These are phyloP conservation scores for Andrena minutula DNA, from an alignment of 2,888 invertebrate genomes.

Conservation along the genomic window DNA sequence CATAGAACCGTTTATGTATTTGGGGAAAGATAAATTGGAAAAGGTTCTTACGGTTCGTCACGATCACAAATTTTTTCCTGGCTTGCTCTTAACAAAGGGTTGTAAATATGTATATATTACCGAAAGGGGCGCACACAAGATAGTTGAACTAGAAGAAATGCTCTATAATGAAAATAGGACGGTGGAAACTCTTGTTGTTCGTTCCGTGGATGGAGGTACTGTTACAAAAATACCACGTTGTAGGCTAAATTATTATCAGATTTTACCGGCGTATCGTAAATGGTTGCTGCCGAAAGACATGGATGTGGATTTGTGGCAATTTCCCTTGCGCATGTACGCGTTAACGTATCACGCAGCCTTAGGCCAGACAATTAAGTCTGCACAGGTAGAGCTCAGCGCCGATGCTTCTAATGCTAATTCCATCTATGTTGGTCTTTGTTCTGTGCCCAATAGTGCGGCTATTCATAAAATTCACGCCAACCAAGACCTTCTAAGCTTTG, in stretches of 20 bases:
- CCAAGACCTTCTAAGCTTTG: neutral
- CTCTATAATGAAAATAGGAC: accelerated
- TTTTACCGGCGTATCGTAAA: conserved; percentile 26
- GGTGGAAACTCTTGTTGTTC: accelerated
- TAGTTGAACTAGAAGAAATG: conserved; percentile 7
- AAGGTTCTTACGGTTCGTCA: accelerated
- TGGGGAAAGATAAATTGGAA: accelerated
- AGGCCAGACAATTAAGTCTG: conserved; percentile 13
- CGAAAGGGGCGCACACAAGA: neutral
- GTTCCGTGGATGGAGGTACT: neutral
- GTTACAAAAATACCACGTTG: accelerated
- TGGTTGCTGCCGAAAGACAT: neutral
- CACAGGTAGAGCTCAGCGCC: conserved; percentile 6
- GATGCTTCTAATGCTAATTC: neutral
- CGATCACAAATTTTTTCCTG: conserved; percentile 13
- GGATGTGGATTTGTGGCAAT: conserved; percentile 1
- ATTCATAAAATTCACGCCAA: conserved; percentile 35
- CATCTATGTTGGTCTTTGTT: conserved; percentile 33
- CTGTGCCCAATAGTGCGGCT: neutral
- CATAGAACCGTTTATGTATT: neutral
- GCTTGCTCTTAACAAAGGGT: conserved; percentile 20
- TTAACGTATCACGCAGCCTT: conserved; percentile 32
- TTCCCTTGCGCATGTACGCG: conserved; percentile 29
- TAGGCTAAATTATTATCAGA: conserved; percentile 28
- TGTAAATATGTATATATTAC: conserved; percentile 26